Evolutionary conservation across 2,797 vertebrate species (phyloP), one percentile per base, ranked within the genome.

Genomic region (Artibeus jamaicensis): DNA sequence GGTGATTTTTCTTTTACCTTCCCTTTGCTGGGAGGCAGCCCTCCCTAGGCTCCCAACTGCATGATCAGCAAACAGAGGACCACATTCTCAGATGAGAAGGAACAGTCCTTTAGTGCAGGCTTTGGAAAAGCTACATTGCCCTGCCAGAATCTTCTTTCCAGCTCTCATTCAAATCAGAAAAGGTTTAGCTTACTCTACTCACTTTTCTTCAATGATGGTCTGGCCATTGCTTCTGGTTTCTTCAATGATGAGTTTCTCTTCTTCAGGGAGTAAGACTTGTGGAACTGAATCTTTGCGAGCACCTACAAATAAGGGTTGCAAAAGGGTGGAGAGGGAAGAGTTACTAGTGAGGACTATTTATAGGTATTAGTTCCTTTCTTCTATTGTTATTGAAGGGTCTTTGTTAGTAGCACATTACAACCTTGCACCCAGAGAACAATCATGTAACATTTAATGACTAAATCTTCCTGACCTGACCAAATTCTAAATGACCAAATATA

Each of bases 141-240:
- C 44, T 37, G 50, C 29, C 2, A 7, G 59, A 88, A 68, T 5
- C 24, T 55, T 84, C 34, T 67, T 70, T 62, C 18, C 48, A 90
- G 48, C 0, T 39, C 10, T 11, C 21, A 59, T 22, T 77, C 12
- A 81, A 53, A 42, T 5, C 34, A 67, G 29, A 73, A 89, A 94
- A 89, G 10, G 9, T 24, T 39, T 68, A 26, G 34, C 32, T 50
- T n/a, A 24, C 29, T 0, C 0, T 18, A 78, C 99, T 98, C 98
- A 99, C 99, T 99, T 99, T 97, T 99, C 99, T 98, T 99, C 99
- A 0, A 98, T 99, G 79, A 99, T 98, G 0, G 99, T 99, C 98
- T 99, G 99, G 29, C 99, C 99, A 0, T 99, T 99, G 98, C 99
- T 99, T 98, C 99, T 99, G 95, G 99, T 99, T 98, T 99, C 99